These are phyloP conservation scores for Apoda limacodes DNA, from an alignment of 2,888 invertebrate genomes.

Conservation along the genomic window DNA sequence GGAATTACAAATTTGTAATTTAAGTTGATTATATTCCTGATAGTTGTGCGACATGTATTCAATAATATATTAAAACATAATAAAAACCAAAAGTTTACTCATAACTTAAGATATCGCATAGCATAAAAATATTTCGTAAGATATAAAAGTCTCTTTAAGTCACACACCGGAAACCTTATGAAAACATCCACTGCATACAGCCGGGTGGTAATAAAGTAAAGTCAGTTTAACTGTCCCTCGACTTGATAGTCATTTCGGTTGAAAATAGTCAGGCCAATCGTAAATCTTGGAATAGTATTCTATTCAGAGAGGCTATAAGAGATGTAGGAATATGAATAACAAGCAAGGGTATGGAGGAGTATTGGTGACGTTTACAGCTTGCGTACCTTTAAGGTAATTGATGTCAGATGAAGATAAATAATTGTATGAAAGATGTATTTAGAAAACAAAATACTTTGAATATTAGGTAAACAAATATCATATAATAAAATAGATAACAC, in stretches of 20 bases:
- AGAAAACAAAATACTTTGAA: too few species aligned
- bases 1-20: too few species aligned
- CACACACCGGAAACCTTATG: constrained; percentile 50
- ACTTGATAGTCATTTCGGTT: constrained; percentile 45
- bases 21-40: too few species aligned
- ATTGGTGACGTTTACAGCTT: too few species aligned
- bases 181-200: constrained; percentile 41
- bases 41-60: too few species aligned
- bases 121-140: constrained; percentile 22
- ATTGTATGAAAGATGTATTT: background rate
- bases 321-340: too few species aligned
- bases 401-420: background rate
- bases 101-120: too few species aligned
- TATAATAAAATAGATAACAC: too few species aligned
- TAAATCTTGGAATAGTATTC: constrained; percentile 37
- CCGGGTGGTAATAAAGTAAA: constrained; percentile 32
- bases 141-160: constrained; percentile 27
- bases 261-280: constrained; percentile 44
- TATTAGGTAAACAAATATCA: too few species aligned
- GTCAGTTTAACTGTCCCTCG: constrained; percentile 51
- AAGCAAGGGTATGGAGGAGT: too few species aligned
- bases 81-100: too few species aligned
- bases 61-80: too few species aligned
- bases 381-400: constrained; percentile 4
- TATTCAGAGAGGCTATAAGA: background rate